phyloP scores from a whole-genome alignment of 2,797 vertebrate species.

The Diceros bicornis region DNA sequence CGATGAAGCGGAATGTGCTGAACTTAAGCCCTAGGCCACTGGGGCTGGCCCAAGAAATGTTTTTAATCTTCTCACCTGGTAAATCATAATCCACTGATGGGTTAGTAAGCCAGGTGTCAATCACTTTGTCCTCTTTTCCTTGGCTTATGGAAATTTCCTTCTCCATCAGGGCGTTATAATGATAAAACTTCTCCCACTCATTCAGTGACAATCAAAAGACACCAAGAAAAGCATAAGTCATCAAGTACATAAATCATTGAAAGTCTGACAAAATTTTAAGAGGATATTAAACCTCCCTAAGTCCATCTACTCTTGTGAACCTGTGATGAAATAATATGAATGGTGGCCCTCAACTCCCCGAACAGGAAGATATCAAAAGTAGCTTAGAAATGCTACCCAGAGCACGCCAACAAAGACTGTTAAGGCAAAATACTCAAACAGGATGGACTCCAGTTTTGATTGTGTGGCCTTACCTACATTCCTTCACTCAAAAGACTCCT shows the following conservation, averaged over 20 bases:
- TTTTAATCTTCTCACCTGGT: not conserved
- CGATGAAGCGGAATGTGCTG: too few species aligned
- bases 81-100: not conserved
- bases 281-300: not conserved
- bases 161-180: not conserved
- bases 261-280: slow-evolving; percentile 16
- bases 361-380: not conserved
- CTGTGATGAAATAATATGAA: not conserved
- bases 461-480: not conserved
- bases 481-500: not conserved
- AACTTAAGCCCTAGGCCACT: too few species aligned
- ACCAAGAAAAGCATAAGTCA: slow-evolving; percentile 20
- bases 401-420: not conserved
- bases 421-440: not conserved
- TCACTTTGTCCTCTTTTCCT: not conserved
- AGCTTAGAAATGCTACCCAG: not conserved
- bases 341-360: not conserved
- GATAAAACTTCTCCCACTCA: not conserved
- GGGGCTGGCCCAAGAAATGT: not conserved
- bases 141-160: not conserved
- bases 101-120: not conserved
- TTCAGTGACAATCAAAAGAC: not conserved
- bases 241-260: not conserved
- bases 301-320: not conserved
- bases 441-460: not conserved